Evolutionary conservation across 2,113 vertebrate species (phyloP).

Genomic region (Erythrocercus mccallii): DNA sequence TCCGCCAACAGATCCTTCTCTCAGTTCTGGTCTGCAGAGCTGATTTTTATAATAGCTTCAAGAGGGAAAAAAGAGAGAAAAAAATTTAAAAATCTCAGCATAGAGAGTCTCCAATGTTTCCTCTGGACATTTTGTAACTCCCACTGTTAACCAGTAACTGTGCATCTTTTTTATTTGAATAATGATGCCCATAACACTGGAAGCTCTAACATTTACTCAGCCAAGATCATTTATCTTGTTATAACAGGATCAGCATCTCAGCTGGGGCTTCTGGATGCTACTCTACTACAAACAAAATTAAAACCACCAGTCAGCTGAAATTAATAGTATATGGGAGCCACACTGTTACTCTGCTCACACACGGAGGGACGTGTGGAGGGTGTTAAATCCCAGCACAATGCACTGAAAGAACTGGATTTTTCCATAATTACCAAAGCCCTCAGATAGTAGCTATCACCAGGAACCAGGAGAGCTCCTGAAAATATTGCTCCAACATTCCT

Average conservation of each 20-base stretch:
- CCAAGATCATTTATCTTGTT: slow-evolving; percentile 12
- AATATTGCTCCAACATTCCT: neutral
- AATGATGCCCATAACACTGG: neutral
- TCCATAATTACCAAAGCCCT: neutral
- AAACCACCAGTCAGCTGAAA: neutral
- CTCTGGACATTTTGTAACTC: neutral
- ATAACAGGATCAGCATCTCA: slow-evolving; percentile 36
- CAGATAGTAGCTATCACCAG: neutral
- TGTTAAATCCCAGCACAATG: slow-evolving; percentile 20
- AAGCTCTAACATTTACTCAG: neutral
- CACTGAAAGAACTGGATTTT: neutral
- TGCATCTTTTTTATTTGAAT: neutral
- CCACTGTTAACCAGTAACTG: neutral
- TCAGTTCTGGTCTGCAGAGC: slow-evolving; percentile 35
- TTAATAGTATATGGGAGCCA: neutral
- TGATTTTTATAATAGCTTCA: slow-evolving; percentile 40
- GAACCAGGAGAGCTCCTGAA: neutral
- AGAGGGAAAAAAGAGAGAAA: neutral
- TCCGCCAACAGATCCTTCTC: slow-evolving; percentile 54
- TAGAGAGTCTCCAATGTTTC: neutral
- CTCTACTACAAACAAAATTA: slow-evolving; percentile 16
- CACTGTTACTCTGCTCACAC: neutral
- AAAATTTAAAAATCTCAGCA: neutral
- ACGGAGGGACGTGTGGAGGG: neutral
- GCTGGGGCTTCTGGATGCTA: slow-evolving; percentile 11